Conservation (phyloP, 2,888 invertebrate genomes). For the Lacanobia oleracea region DNA sequence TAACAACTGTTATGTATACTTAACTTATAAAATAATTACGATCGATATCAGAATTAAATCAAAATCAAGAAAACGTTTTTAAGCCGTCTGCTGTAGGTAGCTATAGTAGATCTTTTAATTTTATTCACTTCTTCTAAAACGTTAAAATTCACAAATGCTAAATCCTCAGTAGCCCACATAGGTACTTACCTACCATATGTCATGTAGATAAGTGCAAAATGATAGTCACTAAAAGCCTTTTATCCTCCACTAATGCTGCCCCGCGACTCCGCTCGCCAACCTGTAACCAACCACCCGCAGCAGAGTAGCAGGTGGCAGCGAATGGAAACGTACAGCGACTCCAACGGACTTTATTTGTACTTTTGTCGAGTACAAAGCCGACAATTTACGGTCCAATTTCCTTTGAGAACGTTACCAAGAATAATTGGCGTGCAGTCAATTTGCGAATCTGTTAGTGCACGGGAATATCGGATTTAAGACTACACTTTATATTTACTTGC, state of each 20-base stretch:
- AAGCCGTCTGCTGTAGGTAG: too few species aligned
- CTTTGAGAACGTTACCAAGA: slow-evolving; percentile 48
- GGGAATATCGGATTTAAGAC: slow-evolving; percentile 56
- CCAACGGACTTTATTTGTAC: slow-evolving; percentile 10
- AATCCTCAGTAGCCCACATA: background rate
- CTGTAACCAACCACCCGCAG: background rate
- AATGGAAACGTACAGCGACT: background rate
- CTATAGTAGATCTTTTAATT: too few species aligned
- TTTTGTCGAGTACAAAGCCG: slow-evolving; percentile 1
- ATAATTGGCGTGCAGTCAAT: slow-evolving; percentile 62
- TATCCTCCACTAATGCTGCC: background rate
- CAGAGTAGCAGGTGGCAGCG: background rate
- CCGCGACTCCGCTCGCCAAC: background rate
- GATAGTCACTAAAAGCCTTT: background rate
- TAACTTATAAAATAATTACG: too few species aligned
- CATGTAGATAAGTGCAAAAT: background rate
- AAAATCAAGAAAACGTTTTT: too few species aligned
- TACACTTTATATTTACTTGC: background rate
- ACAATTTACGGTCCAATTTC: slow-evolving; percentile 14
- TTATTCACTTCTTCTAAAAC: too few species aligned
- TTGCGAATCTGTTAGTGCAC: slow-evolving; percentile 53
- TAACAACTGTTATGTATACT: too few species aligned
- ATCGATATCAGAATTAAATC: too few species aligned
- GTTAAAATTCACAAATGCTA: background rate
- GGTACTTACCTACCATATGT: background rate